Base-by-base conservation (phyloP, 1,140 invertebrate genomes). In the Reticulitermes speratus region DNA sequence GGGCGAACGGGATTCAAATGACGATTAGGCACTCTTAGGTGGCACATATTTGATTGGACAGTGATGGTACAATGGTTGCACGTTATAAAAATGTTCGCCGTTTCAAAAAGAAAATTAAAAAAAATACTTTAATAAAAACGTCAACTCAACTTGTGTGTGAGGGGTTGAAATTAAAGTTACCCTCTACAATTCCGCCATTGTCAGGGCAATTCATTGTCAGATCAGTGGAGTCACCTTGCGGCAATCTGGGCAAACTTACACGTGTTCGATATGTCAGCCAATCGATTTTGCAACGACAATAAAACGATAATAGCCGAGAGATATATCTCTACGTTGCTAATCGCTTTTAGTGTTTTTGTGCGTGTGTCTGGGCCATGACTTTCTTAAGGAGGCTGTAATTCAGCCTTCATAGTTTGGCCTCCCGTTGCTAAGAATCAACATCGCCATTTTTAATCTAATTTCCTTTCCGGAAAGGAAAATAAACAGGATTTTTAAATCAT, bases 101-200 rank as follows among this genome's bases (percentile, higher is more conserved):
- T 30, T 75, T 30, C 25, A 75, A 75, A 75, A 75, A 16, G 14
- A 75, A 30, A 19, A 19, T 19, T n/a, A 11, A 30, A 75, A 75
- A 75, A 30, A 75, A 75, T 75, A 75, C 65, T 75, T 75, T 75
- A 75, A 75, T 75, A 75, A 75, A 75, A 75, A 75, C 65, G 65
- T 75, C 65, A 75, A 30, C 65, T 30, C 65, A 75, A 75, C 65
- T 75, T 75, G 65, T 75, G 65, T 14, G 65, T 6, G 25, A 75
- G 65, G 65, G 65, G 65, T 75, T 75, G n/a, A 75, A 75, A 75
- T 75, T 75, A 75, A 75, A 75, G 65, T 30, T 14, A 25, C 65
- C n/a, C 65, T 75, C 65, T 75, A 8, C 65, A 75, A 75, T 75
- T 75, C 25, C 16, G 65, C 65, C n/a, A 75, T 75, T 75, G 65